Percentiles rank a stretch among this genome's conserved stretches.
Evolutionary conservation across 2,888 invertebrate genomes (phyloP).

Genomic region (Augochlorella aurata): DNA sequence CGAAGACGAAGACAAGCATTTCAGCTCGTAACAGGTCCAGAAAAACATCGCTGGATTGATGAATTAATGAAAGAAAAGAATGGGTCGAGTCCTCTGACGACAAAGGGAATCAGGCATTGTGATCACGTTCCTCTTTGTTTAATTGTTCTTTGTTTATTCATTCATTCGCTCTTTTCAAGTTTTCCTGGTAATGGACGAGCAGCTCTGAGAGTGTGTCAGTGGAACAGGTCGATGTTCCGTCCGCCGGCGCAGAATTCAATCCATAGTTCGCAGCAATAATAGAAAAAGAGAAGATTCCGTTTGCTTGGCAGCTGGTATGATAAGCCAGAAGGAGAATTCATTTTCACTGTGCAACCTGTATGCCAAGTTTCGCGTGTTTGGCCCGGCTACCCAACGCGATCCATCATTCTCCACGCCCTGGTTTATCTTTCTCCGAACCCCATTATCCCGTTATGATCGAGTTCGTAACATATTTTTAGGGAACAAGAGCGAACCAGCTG

Average conservation of each 20-base stretch:
- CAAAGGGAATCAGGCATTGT: conserved; percentile 54
- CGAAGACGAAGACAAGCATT: not conserved
- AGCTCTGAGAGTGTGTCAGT: conserved; percentile 58
- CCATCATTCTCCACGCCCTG: conserved; percentile 43
- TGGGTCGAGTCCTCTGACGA: conserved; percentile 37
- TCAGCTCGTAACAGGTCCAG: not conserved
- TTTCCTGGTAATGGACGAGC: conserved; percentile 49
- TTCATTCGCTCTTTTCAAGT: conserved; percentile 50
- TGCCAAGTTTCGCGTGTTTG: conserved; percentile 57
- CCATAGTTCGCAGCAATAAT: conserved; percentile 44
- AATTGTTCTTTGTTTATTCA: conserved; percentile 58
- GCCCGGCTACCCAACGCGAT: conserved; percentile 29
- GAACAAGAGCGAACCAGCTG: conserved; percentile 20
- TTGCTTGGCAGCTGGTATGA: conserved; percentile 57
- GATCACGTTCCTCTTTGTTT: conserved; percentile 61
- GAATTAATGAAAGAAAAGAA: conserved; percentile 53
- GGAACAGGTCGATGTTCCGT: conserved; percentile 59
- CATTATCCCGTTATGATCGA: conserved; percentile 57
- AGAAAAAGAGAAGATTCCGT: conserved; percentile 53
- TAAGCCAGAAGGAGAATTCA: conserved; percentile 45
- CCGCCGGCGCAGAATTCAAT: conserved; percentile 58
- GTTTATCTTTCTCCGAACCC: conserved; percentile 50
- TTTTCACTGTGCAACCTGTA: conserved; percentile 39
- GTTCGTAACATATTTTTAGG: conserved; percentile 48
- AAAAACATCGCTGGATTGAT: conserved; percentile 39